A percentile compares a stretch with the other conserved stretches of the same genome.
phyloP scores from a whole-genome alignment of 2,888 invertebrate species.

The Arctia plantaginis region DNA sequence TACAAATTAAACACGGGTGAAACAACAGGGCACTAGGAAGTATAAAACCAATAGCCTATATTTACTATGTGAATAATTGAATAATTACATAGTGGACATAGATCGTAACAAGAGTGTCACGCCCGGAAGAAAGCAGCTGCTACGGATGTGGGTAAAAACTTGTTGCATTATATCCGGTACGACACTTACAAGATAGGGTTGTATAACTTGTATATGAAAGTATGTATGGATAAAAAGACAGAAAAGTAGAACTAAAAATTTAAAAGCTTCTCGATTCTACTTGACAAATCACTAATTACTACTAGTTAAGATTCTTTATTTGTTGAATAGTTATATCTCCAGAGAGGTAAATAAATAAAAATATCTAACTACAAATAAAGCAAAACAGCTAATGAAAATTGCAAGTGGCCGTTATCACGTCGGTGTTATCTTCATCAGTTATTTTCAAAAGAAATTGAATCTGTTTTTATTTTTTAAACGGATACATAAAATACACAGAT shows the following conservation, averaged over 20 bases:
- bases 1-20: not conserved
- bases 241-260: not conserved
- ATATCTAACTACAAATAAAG: too few relatives aligned
- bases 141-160: slow-evolving; percentile 60
- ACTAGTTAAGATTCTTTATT: too few relatives aligned
- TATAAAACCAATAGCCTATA: slow-evolving; percentile 42
- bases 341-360: too few relatives aligned
- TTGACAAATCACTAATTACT: too few relatives aligned
- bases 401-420: too few relatives aligned
- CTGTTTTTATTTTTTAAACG: too few relatives aligned
- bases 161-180: slow-evolving; percentile 43
- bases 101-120: slow-evolving; percentile 81
- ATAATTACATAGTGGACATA: slow-evolving; percentile 69
- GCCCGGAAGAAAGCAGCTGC: slow-evolving; percentile 74
- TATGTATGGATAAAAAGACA: not conserved
- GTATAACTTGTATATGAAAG: slow-evolving; percentile 24
- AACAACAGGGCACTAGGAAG: not conserved
- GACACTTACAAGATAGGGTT: slow-evolving; percentile 30
- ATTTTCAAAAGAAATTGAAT: too few relatives aligned
- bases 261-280: too few relatives aligned
- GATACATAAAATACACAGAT: too few relatives aligned
- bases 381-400: too few relatives aligned
- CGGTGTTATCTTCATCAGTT: too few relatives aligned
- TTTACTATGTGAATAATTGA: slow-evolving; percentile 56
- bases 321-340: too few relatives aligned